Base-by-base conservation (phyloP, 2,113 vertebrate species). In the Scophthalmus maximus region DNA sequence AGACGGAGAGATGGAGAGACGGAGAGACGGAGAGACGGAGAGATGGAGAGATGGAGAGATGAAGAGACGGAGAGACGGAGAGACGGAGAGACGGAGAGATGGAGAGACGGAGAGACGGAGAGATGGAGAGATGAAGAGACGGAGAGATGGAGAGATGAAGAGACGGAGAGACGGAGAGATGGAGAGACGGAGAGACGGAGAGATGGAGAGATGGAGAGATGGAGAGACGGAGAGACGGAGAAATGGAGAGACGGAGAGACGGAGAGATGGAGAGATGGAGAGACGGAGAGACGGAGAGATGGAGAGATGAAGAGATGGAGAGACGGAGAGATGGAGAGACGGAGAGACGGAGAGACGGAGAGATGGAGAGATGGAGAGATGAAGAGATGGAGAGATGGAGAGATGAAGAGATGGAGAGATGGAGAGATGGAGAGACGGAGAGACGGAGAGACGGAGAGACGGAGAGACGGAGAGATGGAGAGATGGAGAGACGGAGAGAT, bases 101-200 rank as follows among this genome's bases (percentile, higher is more conserved):
- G 15, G 30, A n/a, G 36, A n/a, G 23, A 26, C 30, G 49, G 40
- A 8, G 5, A 11, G 29, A 25, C n/a, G n/a, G n/a, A 32, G 25
- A n/a, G 25, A 18, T 42, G 18, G 20, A 18, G 38, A n/a, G n/a
- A n/a, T n/a, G n/a, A n/a, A n/a, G n/a, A n/a, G n/a, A n/a, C n/a
- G n/a, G n/a, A n/a, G n/a, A n/a, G n/a, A n/a, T n/a, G n/a, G 73
- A 22, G 50, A 53, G 53, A 12, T 36, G 69, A 4, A 14, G 14
- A 38, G 26, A 36, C 0, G 4, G 46, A 71, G 32, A 56, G 47
- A 10, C 30, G 11, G 27, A 14, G 12, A 10, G 17, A 32, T 26
- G 47, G 29, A 10, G 4, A 18, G 23, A 8, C 23, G 12, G 34
- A 20, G 40, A 46, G 49, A 30, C 22, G 18, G 47, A 49, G 3